Base-by-base conservation (phyloP, 1,140 invertebrate species). In the Ceratosolen fusciceps region DNA sequence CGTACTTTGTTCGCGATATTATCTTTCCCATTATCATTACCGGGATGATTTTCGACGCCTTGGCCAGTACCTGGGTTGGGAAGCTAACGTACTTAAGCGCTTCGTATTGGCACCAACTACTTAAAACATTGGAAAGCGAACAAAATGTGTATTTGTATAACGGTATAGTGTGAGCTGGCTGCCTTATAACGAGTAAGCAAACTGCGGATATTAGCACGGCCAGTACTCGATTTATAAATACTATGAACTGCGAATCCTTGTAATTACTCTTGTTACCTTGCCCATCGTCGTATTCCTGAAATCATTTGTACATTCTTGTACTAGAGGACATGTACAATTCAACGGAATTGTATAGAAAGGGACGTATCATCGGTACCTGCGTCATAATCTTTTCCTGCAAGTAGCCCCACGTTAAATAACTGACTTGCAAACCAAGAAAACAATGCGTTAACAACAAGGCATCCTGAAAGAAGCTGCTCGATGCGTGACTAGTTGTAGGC, bases 51-150 rank as follows among this genome's bases (percentile, higher is more conserved):
- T 98, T 98, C 43, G 95, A 96, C 34, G 97, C 96, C 90, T 99
- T 99, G 7, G 97, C 96, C 77, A 99, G 89, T 82, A 97, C 96
- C 92, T 99, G 98, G 58, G 97, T 98, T 3, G 98, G 98, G 90
- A 99, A 99, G 85, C 95, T 98, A 82, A 99, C 97, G 91, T 96
- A 99, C 90, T 99, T 99, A 4, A 99, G 91, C 29, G 98, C 98
- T 91, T 99, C 98, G 87, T 99, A 99, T 90, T 99, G 98, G 90
- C 97, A 99, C 98, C 98, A 99, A 56, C 97, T 98, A 87, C 98
- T 99, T 93, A 99, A 94, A 79, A 99, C 97, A 90, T 99, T 99
- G 24, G 97, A 98, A 83, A 99, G 94, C 0, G 98, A 98, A 87
- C 97, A 97, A 91, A 95, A 99, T 0, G 96, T 96, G 91, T 99